Evolutionary conservation across 2,113 vertebrate species (phyloP).

Genomic region (Melanotaenia duboulayi): DNA sequence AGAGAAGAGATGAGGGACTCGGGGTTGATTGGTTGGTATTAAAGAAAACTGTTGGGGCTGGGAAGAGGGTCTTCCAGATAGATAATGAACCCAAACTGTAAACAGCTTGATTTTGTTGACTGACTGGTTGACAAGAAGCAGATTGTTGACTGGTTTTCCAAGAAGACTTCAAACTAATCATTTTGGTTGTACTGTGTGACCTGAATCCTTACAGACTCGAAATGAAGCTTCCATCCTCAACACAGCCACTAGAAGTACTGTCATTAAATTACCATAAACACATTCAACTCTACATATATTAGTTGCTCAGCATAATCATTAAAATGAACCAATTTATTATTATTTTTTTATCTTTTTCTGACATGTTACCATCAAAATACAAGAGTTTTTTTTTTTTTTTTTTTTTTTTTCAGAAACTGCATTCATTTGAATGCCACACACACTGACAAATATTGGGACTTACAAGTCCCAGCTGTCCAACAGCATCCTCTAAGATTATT

Average conservation of each 20-base stretch:
- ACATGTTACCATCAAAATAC: not conserved
- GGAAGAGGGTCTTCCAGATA: conserved; percentile 50
- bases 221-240: conserved; percentile 52
- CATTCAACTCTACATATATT: not conserved
- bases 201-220: conserved; percentile 67
- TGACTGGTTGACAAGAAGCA: conserved; percentile 49
- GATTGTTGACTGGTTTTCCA: conserved; percentile 71
- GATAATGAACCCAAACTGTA: conserved; percentile 76
- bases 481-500: conserved; percentile 70
- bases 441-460: conserved; percentile 59
- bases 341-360: not conserved
- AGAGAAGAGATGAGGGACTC: conserved; percentile 57
- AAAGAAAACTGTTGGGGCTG: conserved; percentile 64
- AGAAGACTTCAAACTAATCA: conserved; percentile 69
- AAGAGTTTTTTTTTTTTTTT: too few relatives aligned
- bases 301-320: not conserved
- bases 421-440: conserved; percentile 51
- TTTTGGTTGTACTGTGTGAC: conserved; percentile 46
- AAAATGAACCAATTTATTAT: not conserved
- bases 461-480: conserved; percentile 67
- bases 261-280: not conserved
- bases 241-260: conserved; percentile 30
- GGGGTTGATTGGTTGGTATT: conserved; percentile 70
- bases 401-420: conserved; percentile 61
- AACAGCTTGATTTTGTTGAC: conserved; percentile 78